A percentile compares a stretch with the other conserved stretches of the same genome.
phyloP scores from a whole-genome alignment of 2,888 invertebrate genomes.

The Leptinotarsa haldemani region DNA sequence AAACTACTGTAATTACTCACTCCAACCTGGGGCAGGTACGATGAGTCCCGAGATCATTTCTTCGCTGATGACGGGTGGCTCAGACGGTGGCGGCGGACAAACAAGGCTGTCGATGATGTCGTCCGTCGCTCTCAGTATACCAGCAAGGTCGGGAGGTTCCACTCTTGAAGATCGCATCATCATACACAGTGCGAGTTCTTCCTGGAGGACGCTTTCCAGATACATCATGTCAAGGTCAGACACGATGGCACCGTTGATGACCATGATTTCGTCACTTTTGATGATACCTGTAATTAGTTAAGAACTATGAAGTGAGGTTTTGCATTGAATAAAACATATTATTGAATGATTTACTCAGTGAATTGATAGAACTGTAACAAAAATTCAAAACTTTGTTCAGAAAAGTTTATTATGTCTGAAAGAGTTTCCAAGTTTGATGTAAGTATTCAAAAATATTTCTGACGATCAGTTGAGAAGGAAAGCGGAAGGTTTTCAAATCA shows the following conservation, averaged over 20 bases:
- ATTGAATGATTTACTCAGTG: too few relatives aligned
- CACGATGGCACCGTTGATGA: slow-evolving; percentile 97
- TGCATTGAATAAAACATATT: background rate
- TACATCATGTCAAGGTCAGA: slow-evolving; percentile 99
- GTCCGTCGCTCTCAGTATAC: slow-evolving; percentile 83
- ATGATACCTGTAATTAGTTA: slow-evolving; percentile 81
- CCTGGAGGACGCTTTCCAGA: slow-evolving; percentile 95
- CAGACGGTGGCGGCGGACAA: slow-evolving; percentile 95
- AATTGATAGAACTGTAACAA: too few relatives aligned
- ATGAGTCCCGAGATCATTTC: slow-evolving; percentile 97
- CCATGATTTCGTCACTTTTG: slow-evolving; percentile 98
- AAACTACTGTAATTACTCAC: slow-evolving; percentile 70
- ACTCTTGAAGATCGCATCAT: slow-evolving; percentile 94
- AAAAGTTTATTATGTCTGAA: too few relatives aligned
- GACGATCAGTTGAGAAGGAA: too few relatives aligned
- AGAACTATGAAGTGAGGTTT: background rate
- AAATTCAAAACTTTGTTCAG: too few relatives aligned
- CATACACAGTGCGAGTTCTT: slow-evolving; percentile 93
- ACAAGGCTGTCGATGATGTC: slow-evolving; percentile 95
- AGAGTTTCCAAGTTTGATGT: too few relatives aligned
- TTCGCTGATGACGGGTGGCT: slow-evolving; percentile 92
- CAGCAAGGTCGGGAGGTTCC: slow-evolving; percentile 81
- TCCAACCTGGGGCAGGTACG: slow-evolving; percentile 96
- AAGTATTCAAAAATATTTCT: too few relatives aligned
- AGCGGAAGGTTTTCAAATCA: too few relatives aligned